phyloP scores from a whole-genome alignment of 1,140 invertebrate genomes.

The Doryteuthis pealeii region DNA sequence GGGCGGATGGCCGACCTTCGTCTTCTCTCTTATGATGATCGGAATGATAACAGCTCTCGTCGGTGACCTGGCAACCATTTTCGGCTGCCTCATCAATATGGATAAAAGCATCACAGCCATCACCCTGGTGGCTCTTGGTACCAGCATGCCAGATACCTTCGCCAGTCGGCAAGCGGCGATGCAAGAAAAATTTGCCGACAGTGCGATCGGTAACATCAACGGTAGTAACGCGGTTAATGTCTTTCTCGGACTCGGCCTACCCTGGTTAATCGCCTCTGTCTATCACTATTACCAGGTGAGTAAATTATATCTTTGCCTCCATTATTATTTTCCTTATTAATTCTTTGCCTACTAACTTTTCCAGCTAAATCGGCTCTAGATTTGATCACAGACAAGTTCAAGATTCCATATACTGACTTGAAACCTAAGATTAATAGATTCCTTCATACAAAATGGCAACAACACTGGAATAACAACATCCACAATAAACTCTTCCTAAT shows the following conservation, averaged over 20 bases:
- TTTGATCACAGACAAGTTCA: too few species aligned
- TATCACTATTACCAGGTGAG: slow-evolving; percentile 64
- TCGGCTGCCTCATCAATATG: slow-evolving; percentile 69
- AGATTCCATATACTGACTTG: too few species aligned
- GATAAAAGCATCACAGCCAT: slow-evolving; percentile 69
- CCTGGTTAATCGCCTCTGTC: slow-evolving; percentile 69
- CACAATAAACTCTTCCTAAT: too few species aligned
- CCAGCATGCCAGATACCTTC: slow-evolving; percentile 72
- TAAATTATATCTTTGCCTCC: not conserved
- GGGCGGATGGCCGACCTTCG: slow-evolving; percentile 70
- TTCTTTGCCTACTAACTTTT: not conserved
- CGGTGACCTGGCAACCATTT: slow-evolving; percentile 68
- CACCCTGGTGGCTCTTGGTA: slow-evolving; percentile 73
- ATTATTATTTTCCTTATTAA: not conserved
- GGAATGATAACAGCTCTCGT: slow-evolving; percentile 69
- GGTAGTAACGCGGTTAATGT: slow-evolving; percentile 68
- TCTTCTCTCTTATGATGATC: slow-evolving; percentile 66
- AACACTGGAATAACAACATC: too few species aligned
- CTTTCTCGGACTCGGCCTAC: slow-evolving; percentile 70
- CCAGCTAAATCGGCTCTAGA: not conserved
- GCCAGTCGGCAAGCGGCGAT: slow-evolving; percentile 62
- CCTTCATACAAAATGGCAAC: too few species aligned
- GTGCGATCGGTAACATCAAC: slow-evolving; percentile 64
- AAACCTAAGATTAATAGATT: too few species aligned
- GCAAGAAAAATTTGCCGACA: slow-evolving; percentile 63